Evolutionary conservation across 2,113 vertebrate genomes (phyloP).

Genomic region (Lynx canadensis): DNA sequence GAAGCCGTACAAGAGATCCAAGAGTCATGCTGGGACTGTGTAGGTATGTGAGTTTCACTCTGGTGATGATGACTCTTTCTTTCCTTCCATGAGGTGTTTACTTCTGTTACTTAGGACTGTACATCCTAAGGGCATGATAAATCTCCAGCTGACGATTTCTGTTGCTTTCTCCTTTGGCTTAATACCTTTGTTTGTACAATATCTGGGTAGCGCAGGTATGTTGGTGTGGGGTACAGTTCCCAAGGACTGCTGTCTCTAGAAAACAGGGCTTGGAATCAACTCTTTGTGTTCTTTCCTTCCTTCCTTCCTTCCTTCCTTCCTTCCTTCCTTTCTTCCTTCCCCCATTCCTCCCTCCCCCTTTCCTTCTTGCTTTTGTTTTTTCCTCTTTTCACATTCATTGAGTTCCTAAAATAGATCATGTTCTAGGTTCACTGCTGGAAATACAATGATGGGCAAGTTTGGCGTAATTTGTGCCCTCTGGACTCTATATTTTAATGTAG

Average conservation of each 20-base stretch:
- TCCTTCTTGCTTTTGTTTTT: neutral
- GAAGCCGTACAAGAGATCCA: too few relatives aligned
- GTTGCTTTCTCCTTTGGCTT: neutral
- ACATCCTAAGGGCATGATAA: neutral
- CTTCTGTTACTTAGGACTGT: neutral
- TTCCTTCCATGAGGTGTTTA: neutral
- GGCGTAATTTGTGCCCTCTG: neutral
- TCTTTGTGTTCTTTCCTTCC: accelerated
- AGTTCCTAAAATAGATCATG: neutral
- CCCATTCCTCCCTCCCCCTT: neutral
- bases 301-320: neutral
- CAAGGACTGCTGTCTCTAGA: neutral
- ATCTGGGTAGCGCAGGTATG: too few relatives aligned
- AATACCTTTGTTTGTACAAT: neutral
- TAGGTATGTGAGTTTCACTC: too few relatives aligned
- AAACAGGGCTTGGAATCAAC: neutral
- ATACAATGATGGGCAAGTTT: neutral
- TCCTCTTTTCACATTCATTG: neutral
- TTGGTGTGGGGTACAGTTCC: accelerated
- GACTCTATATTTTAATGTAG: neutral
- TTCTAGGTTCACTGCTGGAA: neutral
- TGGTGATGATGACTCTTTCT: neutral
- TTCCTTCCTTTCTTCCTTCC: neutral
- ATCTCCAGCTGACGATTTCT: neutral
- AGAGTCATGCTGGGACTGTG: too few relatives aligned